Evolutionary conservation across 2,888 invertebrate species (phyloP), one percentile per base, ranked within the genome.

Genomic region (Alentia gelatinosa): DNA sequence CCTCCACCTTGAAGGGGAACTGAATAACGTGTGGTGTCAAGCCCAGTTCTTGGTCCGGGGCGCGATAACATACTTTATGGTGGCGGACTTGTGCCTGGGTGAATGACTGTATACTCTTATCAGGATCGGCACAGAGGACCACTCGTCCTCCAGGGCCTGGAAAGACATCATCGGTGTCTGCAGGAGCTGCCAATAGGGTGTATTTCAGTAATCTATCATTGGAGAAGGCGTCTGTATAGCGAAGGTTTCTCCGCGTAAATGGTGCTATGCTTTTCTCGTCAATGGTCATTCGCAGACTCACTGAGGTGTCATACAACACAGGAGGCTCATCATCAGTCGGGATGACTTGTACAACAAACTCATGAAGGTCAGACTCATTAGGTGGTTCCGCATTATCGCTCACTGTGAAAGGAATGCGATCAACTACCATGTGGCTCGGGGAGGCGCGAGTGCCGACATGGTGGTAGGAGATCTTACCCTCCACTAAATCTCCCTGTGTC

Each of bases 41-140:
- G 0, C 96, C 96, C 5, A 96, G 93, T 91, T 96, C 96, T 40
- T 93, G 93, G 26, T 92, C 92, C 4, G 96, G 95, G 0, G 96
- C 95, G 42, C 94, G 92, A 91, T 95, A 96, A 91, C 96, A 95
- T 23, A 96, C 94, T 93, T 96, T 96, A 75, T 94, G 94, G 91
- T 96, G 95, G 92, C 95, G 95, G n/a, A 96, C 93, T 93, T 96
- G 94, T 12, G 95, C 94, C 91, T 96, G 96, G 0, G 94, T 94
- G 91, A 96, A 96, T 40, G 92, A 93, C 15, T 90, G 91, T 23
- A 95, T 92, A 89, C 92, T 92, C 19, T 89, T 88, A n/a, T 93
- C 92, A 23, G 94, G 94, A 56, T 94, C 92, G 42, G 95, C 95
- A 91, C 95, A 95, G 23, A 94, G 92, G 26, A 95, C 95, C 40